Conservation (phyloP, 2,113 vertebrate genomes). For the Hyaena hyaena region DNA sequence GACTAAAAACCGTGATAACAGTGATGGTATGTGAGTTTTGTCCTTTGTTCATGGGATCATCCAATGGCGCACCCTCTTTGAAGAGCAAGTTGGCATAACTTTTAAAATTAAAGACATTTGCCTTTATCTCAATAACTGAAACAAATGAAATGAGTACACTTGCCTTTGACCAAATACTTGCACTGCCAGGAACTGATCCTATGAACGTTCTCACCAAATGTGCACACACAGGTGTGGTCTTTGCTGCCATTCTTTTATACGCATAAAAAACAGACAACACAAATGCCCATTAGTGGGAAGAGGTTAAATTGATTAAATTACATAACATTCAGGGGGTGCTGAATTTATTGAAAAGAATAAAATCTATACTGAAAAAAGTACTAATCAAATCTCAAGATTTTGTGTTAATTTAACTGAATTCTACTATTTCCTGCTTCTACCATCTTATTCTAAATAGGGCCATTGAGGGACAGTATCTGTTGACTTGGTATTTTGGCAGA, state of each 20-base stretch:
- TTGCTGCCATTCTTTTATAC: background rate
- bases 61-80: background rate
- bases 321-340: background rate
- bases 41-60: background rate
- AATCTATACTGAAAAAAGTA: background rate
- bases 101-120: background rate
- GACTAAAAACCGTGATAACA: background rate
- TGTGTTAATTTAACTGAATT: background rate
- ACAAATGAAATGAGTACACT: background rate
- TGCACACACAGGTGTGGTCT: background rate
- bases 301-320: background rate
- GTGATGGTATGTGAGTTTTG: background rate
- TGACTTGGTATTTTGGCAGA: background rate
- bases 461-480: background rate
- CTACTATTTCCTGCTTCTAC: background rate
- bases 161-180: background rate
- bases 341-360: background rate
- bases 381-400: background rate
- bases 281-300: background rate
- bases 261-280: background rate
- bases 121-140: background rate
- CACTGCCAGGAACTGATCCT: background rate
- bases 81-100: background rate
- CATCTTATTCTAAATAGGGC: background rate
- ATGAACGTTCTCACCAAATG: background rate